phyloP scores from a whole-genome alignment of 2,797 vertebrate genomes.

The Balearica regulorum region DNA sequence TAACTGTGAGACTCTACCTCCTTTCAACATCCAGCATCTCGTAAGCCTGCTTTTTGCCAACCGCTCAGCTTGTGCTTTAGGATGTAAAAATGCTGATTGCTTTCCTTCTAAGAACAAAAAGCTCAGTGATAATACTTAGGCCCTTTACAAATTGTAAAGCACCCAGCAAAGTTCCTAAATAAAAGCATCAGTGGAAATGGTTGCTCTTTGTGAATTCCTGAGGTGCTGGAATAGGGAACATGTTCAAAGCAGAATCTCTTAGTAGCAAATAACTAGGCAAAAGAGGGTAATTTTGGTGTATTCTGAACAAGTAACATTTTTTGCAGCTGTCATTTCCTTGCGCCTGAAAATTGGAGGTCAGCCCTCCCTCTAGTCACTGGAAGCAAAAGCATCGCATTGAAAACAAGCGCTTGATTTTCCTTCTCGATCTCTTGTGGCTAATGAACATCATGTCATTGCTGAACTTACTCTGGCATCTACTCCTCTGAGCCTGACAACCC shows the following conservation, averaged over 20 bases:
- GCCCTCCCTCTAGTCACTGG: neutral
- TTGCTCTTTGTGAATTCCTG: neutral
- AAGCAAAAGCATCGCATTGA: neutral
- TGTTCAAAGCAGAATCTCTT: neutral
- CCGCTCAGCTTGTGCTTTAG: neutral
- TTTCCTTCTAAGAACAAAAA: neutral
- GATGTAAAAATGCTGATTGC: neutral
- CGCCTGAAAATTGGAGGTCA: slow-evolving; percentile 20
- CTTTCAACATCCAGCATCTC: neutral
- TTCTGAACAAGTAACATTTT: neutral
- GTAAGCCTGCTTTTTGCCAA: neutral
- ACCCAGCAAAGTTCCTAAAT: neutral
- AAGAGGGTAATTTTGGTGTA: neutral
- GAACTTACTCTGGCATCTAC: slow-evolving; percentile 35
- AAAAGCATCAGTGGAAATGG: neutral
- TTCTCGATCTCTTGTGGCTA: slow-evolving; percentile 7
- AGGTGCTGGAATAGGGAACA: neutral
- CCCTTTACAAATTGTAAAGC: neutral
- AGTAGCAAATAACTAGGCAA: neutral
- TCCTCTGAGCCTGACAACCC: slow-evolving; percentile 18
- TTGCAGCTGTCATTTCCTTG: slow-evolving; percentile 26
- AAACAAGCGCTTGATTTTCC: neutral
- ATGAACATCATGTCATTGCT: slow-evolving; percentile 21
- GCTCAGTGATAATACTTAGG: neutral
- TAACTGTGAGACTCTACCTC: neutral